Conservation (phyloP, 1,140 invertebrate species). For the Zaprionus kolodkinae region DNA sequence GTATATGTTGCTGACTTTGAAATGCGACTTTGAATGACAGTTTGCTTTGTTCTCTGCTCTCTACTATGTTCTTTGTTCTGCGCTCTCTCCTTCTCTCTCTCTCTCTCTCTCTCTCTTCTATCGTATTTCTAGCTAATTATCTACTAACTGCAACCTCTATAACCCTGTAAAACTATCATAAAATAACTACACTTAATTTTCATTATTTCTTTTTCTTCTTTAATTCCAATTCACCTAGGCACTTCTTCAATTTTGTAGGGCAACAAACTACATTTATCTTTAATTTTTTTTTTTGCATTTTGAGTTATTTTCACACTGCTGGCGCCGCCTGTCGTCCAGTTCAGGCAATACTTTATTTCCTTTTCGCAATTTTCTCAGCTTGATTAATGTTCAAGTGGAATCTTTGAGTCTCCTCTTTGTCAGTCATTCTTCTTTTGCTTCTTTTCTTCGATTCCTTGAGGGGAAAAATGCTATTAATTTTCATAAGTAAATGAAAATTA, state of each 20-base stretch:
- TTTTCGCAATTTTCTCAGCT: not conserved
- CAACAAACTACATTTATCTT: slow-evolving; percentile 7
- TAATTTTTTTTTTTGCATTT: slow-evolving; percentile 6
- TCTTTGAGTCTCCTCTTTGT: not conserved
- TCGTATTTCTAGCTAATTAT: not conserved
- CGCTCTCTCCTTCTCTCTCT: not conserved
- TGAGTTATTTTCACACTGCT: slow-evolving; percentile 24
- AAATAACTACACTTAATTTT: not conserved
- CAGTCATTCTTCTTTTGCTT: not conserved
- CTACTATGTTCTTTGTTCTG: not conserved
- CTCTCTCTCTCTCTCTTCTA: not conserved
- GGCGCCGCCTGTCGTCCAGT: slow-evolving; percentile 22
- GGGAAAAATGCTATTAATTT: slow-evolving; percentile 48
- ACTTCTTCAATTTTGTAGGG: not conserved
- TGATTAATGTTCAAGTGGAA: slow-evolving; percentile 9
- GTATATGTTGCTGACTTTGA: slow-evolving; percentile 43
- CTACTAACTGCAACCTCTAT: not conserved
- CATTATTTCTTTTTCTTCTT: not conserved
- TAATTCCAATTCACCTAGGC: not conserved
- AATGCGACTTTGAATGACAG: slow-evolving; percentile 41
- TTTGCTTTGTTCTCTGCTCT: slow-evolving; percentile 21
- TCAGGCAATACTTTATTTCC: not conserved
- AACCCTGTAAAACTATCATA: not conserved
- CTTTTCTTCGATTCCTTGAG: slow-evolving; percentile 1
- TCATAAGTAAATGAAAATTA: slow-evolving; percentile 52